Percentiles rank a stretch among this genome's conserved stretches.
phyloP scores from a whole-genome alignment of 2,797 vertebrate species.

The Lagorchestes hirsutus region DNA sequence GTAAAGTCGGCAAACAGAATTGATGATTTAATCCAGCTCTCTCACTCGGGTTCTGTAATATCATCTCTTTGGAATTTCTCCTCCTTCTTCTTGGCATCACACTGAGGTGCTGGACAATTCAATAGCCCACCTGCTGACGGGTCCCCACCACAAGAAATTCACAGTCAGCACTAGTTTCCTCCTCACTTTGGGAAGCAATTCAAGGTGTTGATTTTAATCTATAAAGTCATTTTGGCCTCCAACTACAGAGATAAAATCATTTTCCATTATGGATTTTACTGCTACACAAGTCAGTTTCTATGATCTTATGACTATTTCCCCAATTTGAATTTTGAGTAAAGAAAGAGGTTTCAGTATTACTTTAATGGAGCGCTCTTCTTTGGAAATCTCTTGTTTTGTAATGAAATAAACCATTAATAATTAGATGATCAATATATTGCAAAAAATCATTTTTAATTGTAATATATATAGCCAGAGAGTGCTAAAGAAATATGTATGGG shows the following conservation, averaged over 20 bases:
- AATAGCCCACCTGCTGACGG: constrained; percentile 54
- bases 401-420: constrained; percentile 20
- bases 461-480: not conserved
- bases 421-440: not conserved
- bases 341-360: constrained; percentile 27
- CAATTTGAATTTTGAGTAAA: constrained; percentile 63
- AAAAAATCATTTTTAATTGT: not conserved
- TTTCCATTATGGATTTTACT: constrained; percentile 64
- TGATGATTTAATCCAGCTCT: constrained; percentile 11
- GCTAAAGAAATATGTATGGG: not conserved
- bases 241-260: constrained; percentile 65
- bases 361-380: constrained; percentile 43
- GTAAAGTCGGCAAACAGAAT: constrained; percentile 39
- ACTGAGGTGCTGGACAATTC: constrained; percentile 40
- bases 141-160: constrained; percentile 60
- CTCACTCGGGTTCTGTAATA: constrained; percentile 39
- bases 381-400: constrained; percentile 61
- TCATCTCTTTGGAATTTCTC: constrained; percentile 39
- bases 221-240: constrained; percentile 60
- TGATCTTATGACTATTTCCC: constrained; percentile 53
- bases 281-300: constrained; percentile 45
- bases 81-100: constrained; percentile 39
- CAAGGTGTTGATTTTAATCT: constrained; percentile 57
- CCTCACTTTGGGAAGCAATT: constrained; percentile 60
- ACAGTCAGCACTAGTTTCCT: constrained; percentile 52